These are phyloP conservation scores for Caenorhabditis briggsae DNA, from an alignment of 1,140 invertebrate species.

Conservation along the genomic window DNA sequence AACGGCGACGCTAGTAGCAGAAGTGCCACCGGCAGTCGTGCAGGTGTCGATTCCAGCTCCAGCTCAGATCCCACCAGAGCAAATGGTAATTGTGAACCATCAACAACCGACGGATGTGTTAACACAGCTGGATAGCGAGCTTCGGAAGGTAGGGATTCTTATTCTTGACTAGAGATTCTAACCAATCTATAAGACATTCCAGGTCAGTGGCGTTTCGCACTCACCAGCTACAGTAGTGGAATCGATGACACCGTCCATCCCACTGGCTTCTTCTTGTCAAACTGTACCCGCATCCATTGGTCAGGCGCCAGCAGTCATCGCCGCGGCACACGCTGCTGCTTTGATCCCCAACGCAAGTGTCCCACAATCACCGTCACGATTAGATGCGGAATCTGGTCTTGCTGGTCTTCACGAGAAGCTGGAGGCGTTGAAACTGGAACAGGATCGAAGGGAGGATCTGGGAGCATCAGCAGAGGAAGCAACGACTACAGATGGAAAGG, in stretches of 20 bases:
- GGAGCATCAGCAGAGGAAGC: slow-evolving; percentile 7
- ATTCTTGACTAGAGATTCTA: not conserved
- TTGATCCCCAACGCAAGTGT: slow-evolving; percentile 52
- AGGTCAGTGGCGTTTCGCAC: slow-evolving; percentile 16
- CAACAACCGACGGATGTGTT: slow-evolving; percentile 48
- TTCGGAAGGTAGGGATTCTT: slow-evolving; percentile 55
- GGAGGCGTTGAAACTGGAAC: slow-evolving; percentile 58
- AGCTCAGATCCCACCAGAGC: not conserved
- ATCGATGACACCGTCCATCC: slow-evolving; percentile 49
- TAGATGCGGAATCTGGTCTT: slow-evolving; percentile 63
- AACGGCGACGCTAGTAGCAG: not conserved
- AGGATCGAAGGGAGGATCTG: slow-evolving; percentile 61
- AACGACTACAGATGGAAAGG: slow-evolving; percentile 37
- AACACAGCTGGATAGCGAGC: slow-evolving; percentile 49
- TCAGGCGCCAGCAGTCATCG: slow-evolving; percentile 41
- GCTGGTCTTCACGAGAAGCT: slow-evolving; percentile 65
- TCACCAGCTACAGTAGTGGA: no score
- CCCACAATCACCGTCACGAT: slow-evolving; percentile 47
- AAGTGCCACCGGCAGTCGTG: not conserved
- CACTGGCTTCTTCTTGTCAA: slow-evolving; percentile 4
- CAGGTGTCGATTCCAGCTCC: slow-evolving; percentile 4
- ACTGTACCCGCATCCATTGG: slow-evolving; percentile 47
- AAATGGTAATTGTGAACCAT: not conserved
- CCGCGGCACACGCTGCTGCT: slow-evolving; percentile 58
- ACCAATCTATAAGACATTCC: not conserved